Conservation (phyloP, 64 coral and sea anemone species). For the Porites australiensis region DNA sequence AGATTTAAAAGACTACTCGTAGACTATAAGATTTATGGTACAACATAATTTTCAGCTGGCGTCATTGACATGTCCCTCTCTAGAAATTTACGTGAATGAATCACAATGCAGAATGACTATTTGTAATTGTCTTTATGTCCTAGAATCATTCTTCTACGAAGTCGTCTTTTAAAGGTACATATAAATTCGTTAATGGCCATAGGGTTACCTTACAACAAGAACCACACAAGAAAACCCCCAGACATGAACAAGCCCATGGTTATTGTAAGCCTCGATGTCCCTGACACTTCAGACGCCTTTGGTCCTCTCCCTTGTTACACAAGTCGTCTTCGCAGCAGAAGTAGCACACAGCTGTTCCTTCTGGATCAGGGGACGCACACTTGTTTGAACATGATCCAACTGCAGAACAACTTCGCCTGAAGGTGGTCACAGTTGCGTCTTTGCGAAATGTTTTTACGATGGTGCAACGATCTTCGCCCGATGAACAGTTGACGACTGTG, state of each 20-base stretch:
- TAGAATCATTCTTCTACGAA: too few species aligned
- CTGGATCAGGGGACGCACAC: neutral
- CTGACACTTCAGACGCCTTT: neutral
- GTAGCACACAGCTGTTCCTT: neutral
- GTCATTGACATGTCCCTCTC: too few species aligned
- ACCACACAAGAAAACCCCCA: neutral
- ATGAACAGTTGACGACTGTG: neutral
- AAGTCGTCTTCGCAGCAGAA: constrained; percentile 2
- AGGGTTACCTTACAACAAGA: neutral
- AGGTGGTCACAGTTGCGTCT: neutral
- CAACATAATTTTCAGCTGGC: too few species aligned
- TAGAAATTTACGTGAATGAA: too few species aligned
- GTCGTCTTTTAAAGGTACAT: neutral
- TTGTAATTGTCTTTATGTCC: too few species aligned
- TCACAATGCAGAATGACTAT: too few species aligned
- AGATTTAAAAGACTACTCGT: too few species aligned
- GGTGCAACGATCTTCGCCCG: neutral
- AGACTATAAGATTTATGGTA: too few species aligned
- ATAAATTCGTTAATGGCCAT: neutral
- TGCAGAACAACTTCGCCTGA: neutral
- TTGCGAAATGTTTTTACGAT: neutral
- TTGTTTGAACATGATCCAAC: neutral
- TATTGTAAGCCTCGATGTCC: constrained; percentile 9
- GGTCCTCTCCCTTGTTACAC: constrained; percentile 1
- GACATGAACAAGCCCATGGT: neutral